A percentile compares a stretch with the other conserved stretches of the same genome.
These are phyloP conservation scores for Cephus nigrinus DNA, from an alignment of 2,888 invertebrate species.

Conservation along the genomic window DNA sequence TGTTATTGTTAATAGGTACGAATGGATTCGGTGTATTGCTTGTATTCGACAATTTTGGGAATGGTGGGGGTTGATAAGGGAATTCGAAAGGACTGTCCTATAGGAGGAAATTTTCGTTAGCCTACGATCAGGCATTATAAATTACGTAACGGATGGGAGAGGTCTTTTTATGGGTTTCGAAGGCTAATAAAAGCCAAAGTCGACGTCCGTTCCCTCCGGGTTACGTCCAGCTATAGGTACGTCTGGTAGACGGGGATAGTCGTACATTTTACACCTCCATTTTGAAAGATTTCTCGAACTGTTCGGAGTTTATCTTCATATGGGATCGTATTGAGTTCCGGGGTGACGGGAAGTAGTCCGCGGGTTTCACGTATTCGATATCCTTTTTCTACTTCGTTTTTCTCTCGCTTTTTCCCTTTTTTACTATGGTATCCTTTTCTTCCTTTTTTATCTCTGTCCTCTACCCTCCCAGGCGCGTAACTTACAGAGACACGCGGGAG, in stretches of 20 bases:
- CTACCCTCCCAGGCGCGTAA: not conserved
- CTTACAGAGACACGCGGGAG: not conserved
- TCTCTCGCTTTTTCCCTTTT: not conserved
- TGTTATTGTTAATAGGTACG: not conserved
- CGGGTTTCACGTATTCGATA: constrained; percentile 38
- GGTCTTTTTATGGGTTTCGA: not conserved
- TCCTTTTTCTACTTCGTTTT: constrained; percentile 22
- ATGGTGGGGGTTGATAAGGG: not conserved
- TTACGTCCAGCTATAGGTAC: not conserved
- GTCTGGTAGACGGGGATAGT: not conserved
- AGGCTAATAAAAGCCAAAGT: not conserved
- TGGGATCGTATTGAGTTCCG: constrained; percentile 43
- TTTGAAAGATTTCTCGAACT: constrained; percentile 38
- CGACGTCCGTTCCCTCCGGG: not conserved
- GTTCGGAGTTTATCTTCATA: constrained; percentile 44
- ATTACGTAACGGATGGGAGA: not conserved
- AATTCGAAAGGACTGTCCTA: not conserved
- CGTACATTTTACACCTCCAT: constrained; percentile 29
- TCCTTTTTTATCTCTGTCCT: constrained; percentile 25
- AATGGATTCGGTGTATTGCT: not conserved
- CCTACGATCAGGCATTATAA: not conserved
- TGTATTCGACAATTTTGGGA: not conserved
- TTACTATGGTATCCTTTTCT: constrained; percentile 10
- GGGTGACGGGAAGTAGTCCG: constrained; percentile 17
- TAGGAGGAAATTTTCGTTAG: not conserved